A percentile compares a stretch with the other conserved stretches of the same genome.
phyloP scores from a whole-genome alignment of 2,113 vertebrate species.

The Lota lota region DNA sequence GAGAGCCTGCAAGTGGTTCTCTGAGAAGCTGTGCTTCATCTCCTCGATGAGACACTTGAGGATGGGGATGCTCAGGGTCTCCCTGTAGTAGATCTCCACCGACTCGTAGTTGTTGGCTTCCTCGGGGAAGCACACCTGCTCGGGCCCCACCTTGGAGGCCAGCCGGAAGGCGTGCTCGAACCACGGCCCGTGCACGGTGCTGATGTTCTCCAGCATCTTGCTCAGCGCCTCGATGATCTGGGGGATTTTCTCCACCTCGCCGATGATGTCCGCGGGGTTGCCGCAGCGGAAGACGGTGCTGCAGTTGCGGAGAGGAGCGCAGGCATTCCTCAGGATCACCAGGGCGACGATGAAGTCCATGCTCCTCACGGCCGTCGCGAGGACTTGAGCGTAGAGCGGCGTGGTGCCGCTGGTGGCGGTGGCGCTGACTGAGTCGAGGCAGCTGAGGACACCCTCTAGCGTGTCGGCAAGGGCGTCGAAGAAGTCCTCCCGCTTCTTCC shows the following conservation, averaged over 20 bases:
- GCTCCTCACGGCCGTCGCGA: slow-evolving; percentile 81
- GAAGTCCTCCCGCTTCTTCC: slow-evolving; percentile 88
- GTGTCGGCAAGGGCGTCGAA: slow-evolving; percentile 90
- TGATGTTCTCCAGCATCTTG: slow-evolving; percentile 89
- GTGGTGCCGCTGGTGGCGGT: slow-evolving; percentile 68
- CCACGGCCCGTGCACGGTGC: slow-evolving; percentile 85
- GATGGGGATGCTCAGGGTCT: slow-evolving; percentile 83
- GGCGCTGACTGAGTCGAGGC: slow-evolving; percentile 81
- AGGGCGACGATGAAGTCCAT: slow-evolving; percentile 88
- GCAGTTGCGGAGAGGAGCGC: slow-evolving; percentile 80
- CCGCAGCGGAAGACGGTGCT: slow-evolving; percentile 85
- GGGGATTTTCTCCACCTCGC: slow-evolving; percentile 79
- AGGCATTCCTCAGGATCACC: slow-evolving; percentile 87
- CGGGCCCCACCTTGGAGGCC: slow-evolving; percentile 78
- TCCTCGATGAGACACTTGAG: slow-evolving; percentile 86
- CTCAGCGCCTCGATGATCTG: slow-evolving; percentile 84
- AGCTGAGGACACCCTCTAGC: slow-evolving; percentile 83
- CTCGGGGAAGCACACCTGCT: slow-evolving; percentile 80
- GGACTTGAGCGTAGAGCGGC: slow-evolving; percentile 77
- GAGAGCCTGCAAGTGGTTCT: slow-evolving; percentile 86
- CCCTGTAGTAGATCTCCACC: slow-evolving; percentile 88
- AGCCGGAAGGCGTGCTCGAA: slow-evolving; percentile 91
- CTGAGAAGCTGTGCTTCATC: slow-evolving; percentile 90
- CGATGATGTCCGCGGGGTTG: slow-evolving; percentile 89
- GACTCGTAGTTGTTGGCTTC: slow-evolving; percentile 67